Conservation (phyloP, 2,888 invertebrate species). For the Drosophila neonasuta region DNA sequence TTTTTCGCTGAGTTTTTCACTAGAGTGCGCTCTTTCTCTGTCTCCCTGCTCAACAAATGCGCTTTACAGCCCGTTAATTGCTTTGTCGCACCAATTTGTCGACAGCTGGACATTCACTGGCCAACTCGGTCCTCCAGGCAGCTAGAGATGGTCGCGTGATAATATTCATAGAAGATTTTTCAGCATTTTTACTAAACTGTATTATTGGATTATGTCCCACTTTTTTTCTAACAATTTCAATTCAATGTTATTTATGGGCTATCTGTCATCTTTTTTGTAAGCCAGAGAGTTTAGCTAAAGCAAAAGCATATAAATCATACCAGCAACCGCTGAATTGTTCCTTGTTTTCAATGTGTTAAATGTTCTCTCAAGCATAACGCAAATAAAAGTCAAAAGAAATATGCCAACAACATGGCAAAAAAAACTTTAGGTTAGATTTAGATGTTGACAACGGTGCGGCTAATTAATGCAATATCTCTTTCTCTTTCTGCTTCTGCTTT, state of each 20-base stretch:
- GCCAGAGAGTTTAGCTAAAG: constrained; percentile 4
- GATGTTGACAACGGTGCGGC: constrained; percentile 28
- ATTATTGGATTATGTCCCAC: not conserved
- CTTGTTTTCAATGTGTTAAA: constrained; percentile 8
- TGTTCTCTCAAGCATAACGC: not conserved
- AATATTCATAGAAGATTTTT: not conserved
- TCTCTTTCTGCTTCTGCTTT: not conserved
- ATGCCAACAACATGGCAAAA: constrained; percentile 1
- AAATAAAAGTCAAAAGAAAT: constrained; percentile 3
- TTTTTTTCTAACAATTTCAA: not conserved
- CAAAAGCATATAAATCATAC: constrained; percentile 46
- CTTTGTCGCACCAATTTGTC: constrained; percentile 67
- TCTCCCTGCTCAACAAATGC: constrained; percentile 30
- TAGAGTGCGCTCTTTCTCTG: constrained; percentile 18
- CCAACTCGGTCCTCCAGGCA: not conserved
- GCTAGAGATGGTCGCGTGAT: constrained; percentile 10
- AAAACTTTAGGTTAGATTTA: constrained; percentile 27
- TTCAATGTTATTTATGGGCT: constrained; percentile 46
- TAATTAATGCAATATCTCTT: constrained; percentile 55
- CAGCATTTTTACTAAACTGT: not conserved
- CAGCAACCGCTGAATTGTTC: constrained; percentile 18
- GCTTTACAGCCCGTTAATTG: constrained; percentile 64
- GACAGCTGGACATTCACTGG: constrained; percentile 15
- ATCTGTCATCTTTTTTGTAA: constrained; percentile 8
- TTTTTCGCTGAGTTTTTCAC: constrained; percentile 25